Base-by-base conservation (phyloP, 2,113 vertebrate genomes). In the Corythoichthys intestinalis region DNA sequence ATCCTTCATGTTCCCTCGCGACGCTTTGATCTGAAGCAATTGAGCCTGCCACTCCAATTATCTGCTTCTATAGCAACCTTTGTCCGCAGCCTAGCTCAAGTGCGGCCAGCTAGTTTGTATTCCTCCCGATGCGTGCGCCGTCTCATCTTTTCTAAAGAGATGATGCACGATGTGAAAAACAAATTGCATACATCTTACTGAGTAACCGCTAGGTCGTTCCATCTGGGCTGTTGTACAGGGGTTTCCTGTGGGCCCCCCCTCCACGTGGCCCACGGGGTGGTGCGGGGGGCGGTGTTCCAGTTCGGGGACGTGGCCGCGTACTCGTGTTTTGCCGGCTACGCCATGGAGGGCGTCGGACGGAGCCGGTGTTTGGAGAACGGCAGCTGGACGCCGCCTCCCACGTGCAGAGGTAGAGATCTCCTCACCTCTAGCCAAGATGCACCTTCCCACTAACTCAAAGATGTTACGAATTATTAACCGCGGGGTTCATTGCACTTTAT, bases 291-390 rank as follows among this genome's bases (percentile, higher is more conserved):
- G 0, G 92, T 91, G 87, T 95, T 96, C 86, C 96, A 96, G 73
- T 96, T 94, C 49, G 96, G 97, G 81, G 97, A 98, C 84, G 86
- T 96, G 92, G 85, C 95, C 67, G 94, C 89, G 77, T 98, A 98
- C 83, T 96, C 97, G 0, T 99, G 97, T 89, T 98, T 95, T 83
- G 93, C 93, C 72, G 97, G 97, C 63, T 98, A 96, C 83, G 89
- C 93, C 93, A 90, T 98, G 89, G 94, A 96, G 71, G 96, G 97
- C 34, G 85, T 93, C 34, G 89, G 95, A 72, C 86, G 94, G 72
- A 98, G 94, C 82, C 72, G 96, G 85, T 99, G 97, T 85, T 85
- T 97, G 76, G 94, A 97, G 91, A 96, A 97, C 74, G 92, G 95
- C 87, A 96, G 94, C 6, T 98, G 97, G 97, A 98, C 95, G 39